Evolutionary conservation across 2,113 vertebrate genomes (phyloP), one percentile per base, ranked within the genome.

Genomic region (Rhinoptilus africanus): DNA sequence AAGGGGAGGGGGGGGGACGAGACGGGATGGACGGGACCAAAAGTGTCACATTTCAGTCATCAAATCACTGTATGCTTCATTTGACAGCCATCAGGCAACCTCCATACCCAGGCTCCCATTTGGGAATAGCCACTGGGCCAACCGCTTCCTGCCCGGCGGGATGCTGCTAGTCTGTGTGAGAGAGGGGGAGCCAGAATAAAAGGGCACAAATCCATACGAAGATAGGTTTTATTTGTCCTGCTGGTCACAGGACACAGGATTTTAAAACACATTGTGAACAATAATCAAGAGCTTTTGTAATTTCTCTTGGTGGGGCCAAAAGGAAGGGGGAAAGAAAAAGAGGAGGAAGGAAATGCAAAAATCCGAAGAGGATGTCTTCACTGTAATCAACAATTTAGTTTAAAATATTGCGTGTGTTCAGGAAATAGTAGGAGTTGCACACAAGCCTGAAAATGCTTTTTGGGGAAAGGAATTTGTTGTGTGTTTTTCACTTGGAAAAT

Each of bases 91-190:
- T 12, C 60, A 32, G 63, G 37, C 37, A 53, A 35, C 17, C 34
- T 2, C 8, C 4, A 4, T 34, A 26, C 8, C 14, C 5, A 0
- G 60, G 37, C n/a, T n/a, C n/a, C n/a, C n/a, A 37, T 28, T 43
- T 77, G 32, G 53, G 45, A 41, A 35, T 1, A 35, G 53, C 12
- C 53, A 43, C 35, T 15, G 37, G 35, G 63, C 35, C 20, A 32
- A 27, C 13, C 0, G 3, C 27, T 87, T 14, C 32, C 27, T 45
- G 64, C 73, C 2, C 1, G 14, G 27, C 3, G 1, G 74, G 64
- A 32, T 32, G 12, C 15, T 34, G 13, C 27, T 34, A 39, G 59
- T 18, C 19, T 34, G 3, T 5, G 8, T 34, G 66, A 60, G 48
- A 17, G 23, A 47, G 19, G 13, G 14, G n/a, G 24, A 47, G 48